A percentile compares a stretch with the other conserved stretches of the same genome.
Conservation (phyloP, 2,797 vertebrate species). For the Bucorvus abyssinicus region DNA sequence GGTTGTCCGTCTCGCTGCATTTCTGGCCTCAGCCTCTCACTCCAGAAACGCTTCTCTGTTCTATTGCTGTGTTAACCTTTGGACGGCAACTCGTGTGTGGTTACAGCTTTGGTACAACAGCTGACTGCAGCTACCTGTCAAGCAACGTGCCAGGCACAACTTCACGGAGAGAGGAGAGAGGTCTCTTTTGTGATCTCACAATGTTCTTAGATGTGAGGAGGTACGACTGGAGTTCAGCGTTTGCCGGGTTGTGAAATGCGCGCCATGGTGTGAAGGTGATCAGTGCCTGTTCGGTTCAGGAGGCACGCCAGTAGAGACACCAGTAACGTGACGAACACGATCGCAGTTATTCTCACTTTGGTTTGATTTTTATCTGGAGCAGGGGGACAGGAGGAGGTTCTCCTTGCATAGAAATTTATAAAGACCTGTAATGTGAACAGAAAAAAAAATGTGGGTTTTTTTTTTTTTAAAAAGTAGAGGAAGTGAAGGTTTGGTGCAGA, state of each 20-base stretch:
- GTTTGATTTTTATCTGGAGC: too few species aligned
- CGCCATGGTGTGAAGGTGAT: not conserved
- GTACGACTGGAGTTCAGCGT: not conserved
- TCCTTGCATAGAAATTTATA: not conserved
- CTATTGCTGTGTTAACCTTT: constrained; percentile 10
- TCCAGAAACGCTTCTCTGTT: not conserved
- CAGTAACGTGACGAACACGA: not conserved
- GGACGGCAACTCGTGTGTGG: not conserved
- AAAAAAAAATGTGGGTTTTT: not conserved
- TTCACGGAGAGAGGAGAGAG: not conserved
- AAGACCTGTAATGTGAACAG: not conserved
- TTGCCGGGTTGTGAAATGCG: not conserved
- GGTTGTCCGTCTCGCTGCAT: not conserved
- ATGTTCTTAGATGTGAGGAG: not conserved
- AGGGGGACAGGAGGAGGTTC: not conserved
- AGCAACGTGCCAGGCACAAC: not conserved
- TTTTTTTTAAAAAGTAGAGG: not conserved
- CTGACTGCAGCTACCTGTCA: not conserved
- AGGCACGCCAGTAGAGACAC: not conserved
- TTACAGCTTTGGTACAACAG: not conserved
- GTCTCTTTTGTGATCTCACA: not conserved
- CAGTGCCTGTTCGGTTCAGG: not conserved
- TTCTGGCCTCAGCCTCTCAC: not conserved
- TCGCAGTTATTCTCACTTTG: not conserved
- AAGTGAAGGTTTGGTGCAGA: not conserved